Percentiles rank a stretch among this genome's conserved stretches.
Evolutionary conservation across 2,113 vertebrate genomes (phyloP).

Genomic region (Erpornis zantholeuca): DNA sequence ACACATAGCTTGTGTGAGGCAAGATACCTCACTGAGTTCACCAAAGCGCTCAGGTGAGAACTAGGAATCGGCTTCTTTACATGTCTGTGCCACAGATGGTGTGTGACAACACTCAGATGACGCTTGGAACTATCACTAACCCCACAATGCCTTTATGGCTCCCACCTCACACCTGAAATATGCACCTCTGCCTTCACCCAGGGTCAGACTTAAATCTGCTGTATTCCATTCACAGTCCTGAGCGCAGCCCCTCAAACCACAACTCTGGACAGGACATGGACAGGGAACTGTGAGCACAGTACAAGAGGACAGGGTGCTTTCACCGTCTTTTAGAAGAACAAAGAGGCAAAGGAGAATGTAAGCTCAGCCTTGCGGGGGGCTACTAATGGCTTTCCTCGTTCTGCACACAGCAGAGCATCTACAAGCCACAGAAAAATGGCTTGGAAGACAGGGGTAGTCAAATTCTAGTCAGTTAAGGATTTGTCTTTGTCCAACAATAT

Average conservation of each 20-base stretch:
- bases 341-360: neutral
- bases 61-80: neutral
- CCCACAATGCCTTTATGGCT: neutral
- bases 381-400: neutral
- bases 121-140: neutral
- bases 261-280: neutral
- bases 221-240: neutral
- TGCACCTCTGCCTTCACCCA: neutral
- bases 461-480: neutral
- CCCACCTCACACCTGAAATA: neutral
- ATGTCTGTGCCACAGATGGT: neutral
- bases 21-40: neutral
- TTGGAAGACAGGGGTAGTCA: neutral
- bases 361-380: neutral
- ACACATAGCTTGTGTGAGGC: rapidly evolving
- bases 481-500: neutral
- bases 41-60: neutral
- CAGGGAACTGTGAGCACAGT: neutral
- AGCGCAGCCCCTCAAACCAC: neutral
- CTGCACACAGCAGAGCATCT: neutral
- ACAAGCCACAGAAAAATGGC: neutral
- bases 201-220: neutral
- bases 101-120: neutral
- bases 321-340: neutral
- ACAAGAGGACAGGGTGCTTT: neutral